phyloP scores from a whole-genome alignment of 2,113 vertebrate genomes.

The Gavia stellata region DNA sequence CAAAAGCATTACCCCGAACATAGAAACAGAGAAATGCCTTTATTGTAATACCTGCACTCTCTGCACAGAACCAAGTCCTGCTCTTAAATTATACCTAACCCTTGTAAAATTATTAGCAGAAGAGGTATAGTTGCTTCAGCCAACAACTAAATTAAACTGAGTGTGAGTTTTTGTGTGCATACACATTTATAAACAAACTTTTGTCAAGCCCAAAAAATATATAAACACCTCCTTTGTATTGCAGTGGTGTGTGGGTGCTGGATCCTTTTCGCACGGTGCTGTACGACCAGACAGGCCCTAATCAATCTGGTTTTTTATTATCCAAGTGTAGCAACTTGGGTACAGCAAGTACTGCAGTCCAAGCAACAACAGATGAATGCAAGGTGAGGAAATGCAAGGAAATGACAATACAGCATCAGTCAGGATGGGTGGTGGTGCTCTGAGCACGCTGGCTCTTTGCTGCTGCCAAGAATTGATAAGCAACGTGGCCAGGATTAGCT shows the following conservation, averaged over 20 bases:
- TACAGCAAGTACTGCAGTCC: not conserved
- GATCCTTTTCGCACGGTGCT: not conserved
- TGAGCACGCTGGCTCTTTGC: not conserved
- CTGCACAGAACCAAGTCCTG: not conserved
- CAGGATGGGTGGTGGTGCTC: not conserved
- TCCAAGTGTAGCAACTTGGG: not conserved
- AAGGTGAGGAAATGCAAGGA: not conserved
- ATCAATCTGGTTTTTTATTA: not conserved
- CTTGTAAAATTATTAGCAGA: not conserved
- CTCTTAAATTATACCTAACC: not conserved
- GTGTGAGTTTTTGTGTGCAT: fast-evolving
- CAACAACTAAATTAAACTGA: not conserved
- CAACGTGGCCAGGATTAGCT: not conserved
- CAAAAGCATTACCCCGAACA: not conserved
- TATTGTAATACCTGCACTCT: fast-evolving
- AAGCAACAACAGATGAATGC: not conserved
- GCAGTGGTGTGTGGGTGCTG: not conserved
- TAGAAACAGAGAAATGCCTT: no score
- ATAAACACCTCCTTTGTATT: not conserved
- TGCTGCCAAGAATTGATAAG: not conserved
- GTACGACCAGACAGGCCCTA: not conserved
- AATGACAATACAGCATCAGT: not conserved
- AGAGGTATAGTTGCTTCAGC: not conserved
- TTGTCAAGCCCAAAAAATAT: not conserved
- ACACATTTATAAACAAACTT: not conserved